phyloP scores from a whole-genome alignment of 2,888 invertebrate genomes.

The Carcina quercana region DNA sequence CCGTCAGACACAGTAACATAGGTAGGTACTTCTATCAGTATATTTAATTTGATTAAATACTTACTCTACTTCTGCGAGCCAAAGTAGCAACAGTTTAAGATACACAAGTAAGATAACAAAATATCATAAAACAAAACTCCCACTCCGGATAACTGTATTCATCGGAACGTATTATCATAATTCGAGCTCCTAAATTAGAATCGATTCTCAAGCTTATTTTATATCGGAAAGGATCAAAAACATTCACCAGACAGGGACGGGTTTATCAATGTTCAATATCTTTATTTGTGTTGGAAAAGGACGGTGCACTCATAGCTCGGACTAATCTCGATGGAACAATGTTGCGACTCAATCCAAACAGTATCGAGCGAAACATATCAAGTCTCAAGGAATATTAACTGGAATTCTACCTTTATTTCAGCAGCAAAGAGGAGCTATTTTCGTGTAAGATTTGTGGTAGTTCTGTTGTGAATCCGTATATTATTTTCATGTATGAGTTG shows the following conservation, averaged over 20 bases:
- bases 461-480: constrained; percentile 16
- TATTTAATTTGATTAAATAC: too few species aligned
- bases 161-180: constrained; percentile 16
- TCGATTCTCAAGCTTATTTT: constrained; percentile 27
- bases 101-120: too few species aligned
- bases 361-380: constrained; percentile 27
- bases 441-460: constrained; percentile 13
- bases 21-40: too few species aligned
- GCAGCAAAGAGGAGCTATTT: constrained; percentile 20
- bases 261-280: constrained; percentile 67
- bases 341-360: constrained; percentile 59
- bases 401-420: constrained; percentile 21
- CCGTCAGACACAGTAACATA: too few species aligned
- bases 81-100: too few species aligned
- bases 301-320: constrained; percentile 48
- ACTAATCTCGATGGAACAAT: constrained; percentile 65
- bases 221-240: constrained; percentile 33
- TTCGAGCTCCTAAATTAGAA: constrained; percentile 19
- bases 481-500: constrained; percentile 38
- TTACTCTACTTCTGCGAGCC: too few species aligned
- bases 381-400: constrained; percentile 15
- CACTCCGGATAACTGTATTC: constrained; percentile 1
- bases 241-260: constrained; percentile 45
- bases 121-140: constrained; percentile 1
- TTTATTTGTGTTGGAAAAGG: constrained; percentile 64